phyloP scores from a whole-genome alignment of 2,888 invertebrate genomes.

The Coelogynopora nodosa region DNA sequence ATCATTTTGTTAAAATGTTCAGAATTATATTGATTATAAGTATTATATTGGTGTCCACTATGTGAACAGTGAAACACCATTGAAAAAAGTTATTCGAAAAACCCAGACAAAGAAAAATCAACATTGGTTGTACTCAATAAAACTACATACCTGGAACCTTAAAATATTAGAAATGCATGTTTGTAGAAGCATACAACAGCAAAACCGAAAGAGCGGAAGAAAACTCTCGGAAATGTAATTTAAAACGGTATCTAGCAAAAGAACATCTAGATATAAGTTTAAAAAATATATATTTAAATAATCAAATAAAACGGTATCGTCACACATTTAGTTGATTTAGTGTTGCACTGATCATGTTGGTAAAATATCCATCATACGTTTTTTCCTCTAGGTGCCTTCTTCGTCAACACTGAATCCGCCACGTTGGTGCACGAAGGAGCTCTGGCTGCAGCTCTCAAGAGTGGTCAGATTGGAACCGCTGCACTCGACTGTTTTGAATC shows the following conservation, averaged over 20 bases:
- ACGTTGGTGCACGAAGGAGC: conserved; percentile 27
- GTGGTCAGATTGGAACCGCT: not conserved
- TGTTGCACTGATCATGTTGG: not conserved
- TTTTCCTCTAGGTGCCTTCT: conserved; percentile 3
- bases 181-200: too few relatives aligned
- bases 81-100: too few relatives aligned
- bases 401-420: conserved; percentile 24
- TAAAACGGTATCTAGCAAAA: not conserved
- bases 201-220: too few relatives aligned
- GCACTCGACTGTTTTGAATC: conserved; percentile 15
- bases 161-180: too few relatives aligned
- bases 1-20: too few relatives aligned
- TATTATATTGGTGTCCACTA: too few relatives aligned
- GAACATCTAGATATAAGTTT: not conserved
- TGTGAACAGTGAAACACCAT: too few relatives aligned
- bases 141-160: too few relatives aligned
- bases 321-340: not conserved
- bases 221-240: not conserved
- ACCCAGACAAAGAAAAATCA: too few relatives aligned
- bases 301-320: not conserved
- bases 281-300: not conserved
- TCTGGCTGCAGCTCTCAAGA: conserved; percentile 2
- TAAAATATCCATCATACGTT: not conserved
- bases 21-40: too few relatives aligned
- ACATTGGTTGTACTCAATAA: too few relatives aligned